These are phyloP conservation scores for Girardinus metallicus DNA, from an alignment of 2,797 vertebrate genomes.

Conservation along the genomic window DNA sequence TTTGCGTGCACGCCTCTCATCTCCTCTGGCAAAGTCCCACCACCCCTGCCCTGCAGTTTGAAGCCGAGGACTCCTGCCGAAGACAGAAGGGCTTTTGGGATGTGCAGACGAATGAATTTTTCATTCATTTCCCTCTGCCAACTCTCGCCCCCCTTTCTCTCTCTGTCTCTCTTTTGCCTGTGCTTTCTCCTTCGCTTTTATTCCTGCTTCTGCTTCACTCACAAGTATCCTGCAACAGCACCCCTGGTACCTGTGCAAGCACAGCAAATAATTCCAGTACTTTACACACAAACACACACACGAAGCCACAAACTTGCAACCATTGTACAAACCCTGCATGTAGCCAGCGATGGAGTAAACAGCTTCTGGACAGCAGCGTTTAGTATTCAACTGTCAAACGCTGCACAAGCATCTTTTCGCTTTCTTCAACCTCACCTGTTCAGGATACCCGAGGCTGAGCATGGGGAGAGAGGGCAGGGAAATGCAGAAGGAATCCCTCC, in stretches of 20 bases:
- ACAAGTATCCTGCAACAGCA: slow-evolving; percentile 41
- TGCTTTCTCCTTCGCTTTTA: slow-evolving; percentile 25
- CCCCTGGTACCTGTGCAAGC: slow-evolving; percentile 63
- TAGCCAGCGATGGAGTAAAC: slow-evolving; percentile 66
- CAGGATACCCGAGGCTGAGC: slow-evolving; percentile 34
- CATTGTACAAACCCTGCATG: slow-evolving; percentile 51
- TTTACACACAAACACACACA: slow-evolving; percentile 3
- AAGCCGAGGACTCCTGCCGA: slow-evolving; percentile 73
- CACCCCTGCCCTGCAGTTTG: slow-evolving; percentile 69
- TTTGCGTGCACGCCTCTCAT: slow-evolving; percentile 21
- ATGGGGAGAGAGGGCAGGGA: slow-evolving; percentile 43
- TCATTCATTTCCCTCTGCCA: slow-evolving; percentile 73
- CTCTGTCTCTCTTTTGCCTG: slow-evolving; percentile 23
- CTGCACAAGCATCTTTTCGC: slow-evolving; percentile 17
- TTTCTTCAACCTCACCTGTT: slow-evolving; percentile 31
- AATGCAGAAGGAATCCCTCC: slow-evolving; percentile 48
- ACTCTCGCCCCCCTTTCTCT: slow-evolving; percentile 40
- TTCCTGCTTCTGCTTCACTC: slow-evolving; percentile 53
- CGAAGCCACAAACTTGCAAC: slow-evolving; percentile 30
- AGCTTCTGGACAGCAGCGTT: slow-evolving; percentile 52
- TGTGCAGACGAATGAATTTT: slow-evolving; percentile 76
- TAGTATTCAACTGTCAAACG: slow-evolving; percentile 57
- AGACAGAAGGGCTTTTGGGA: slow-evolving; percentile 79
- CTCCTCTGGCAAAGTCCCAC: slow-evolving; percentile 60
- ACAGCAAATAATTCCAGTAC: slow-evolving; percentile 54